A percentile compares a stretch with the other conserved stretches of the same genome.
Conservation (phyloP, 92 coral and sea anemone species). For the Epizoanthus ramosus region DNA sequence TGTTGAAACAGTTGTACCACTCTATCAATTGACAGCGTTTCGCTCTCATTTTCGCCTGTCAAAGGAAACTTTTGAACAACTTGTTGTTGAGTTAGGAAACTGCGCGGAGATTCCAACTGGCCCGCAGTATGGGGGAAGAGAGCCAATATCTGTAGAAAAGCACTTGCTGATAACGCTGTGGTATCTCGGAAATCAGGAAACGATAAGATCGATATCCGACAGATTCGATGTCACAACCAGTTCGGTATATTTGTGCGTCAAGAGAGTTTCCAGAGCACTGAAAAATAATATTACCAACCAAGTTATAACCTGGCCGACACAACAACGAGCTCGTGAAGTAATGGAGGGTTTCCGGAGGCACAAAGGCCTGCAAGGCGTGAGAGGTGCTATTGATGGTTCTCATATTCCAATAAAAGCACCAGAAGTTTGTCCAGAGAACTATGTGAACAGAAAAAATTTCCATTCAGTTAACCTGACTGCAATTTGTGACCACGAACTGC, state of each 20-base stretch:
- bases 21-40: not conserved
- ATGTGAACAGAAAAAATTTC: no score
- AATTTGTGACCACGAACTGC: no score
- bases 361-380: conserved; percentile 41
- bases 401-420: no score
- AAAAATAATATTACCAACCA: conserved; percentile 17
- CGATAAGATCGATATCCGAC: conserved; percentile 7
- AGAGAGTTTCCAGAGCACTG: conserved; percentile 32
- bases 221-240: conserved; percentile 33
- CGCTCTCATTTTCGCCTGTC: conserved; percentile 57
- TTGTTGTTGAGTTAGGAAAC: conserved; percentile 24
- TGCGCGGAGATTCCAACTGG: conserved; percentile 36
- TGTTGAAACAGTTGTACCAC: no score
- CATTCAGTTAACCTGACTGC: no score
- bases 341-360: conserved; percentile 7
- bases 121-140: conserved; percentile 15
- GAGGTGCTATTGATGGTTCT: no score
- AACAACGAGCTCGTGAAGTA: conserved; percentile 13
- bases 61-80: conserved; percentile 35
- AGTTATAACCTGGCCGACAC: conserved; percentile 44
- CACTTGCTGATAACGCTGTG: conserved; percentile 6
- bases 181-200: not conserved
- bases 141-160: conserved; percentile 30
- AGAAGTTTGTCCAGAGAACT: no score
- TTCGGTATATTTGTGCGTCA: conserved; percentile 34